Percentiles rank a stretch among this genome's conserved stretches.
These are phyloP conservation scores for Sphaeridia pumilis DNA, from an alignment of 2,888 invertebrate species.

Conservation along the genomic window DNA sequence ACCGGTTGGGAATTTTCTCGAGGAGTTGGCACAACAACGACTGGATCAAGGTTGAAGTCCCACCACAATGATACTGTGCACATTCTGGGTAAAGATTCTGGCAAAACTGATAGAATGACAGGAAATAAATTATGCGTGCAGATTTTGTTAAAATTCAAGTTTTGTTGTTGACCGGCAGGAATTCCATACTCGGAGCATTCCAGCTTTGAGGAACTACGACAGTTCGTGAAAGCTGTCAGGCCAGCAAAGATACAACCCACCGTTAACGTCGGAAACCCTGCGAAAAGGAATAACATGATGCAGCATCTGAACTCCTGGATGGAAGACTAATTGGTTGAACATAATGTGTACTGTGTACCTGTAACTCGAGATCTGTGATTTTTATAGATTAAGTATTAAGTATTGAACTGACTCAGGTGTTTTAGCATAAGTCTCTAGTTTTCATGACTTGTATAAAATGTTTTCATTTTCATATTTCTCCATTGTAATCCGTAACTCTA, in stretches of 20 bases:
- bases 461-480: no score
- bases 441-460: no score
- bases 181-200: constrained; percentile 47
- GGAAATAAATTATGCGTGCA: no score
- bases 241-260: constrained; percentile 54
- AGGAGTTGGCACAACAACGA: constrained; percentile 33
- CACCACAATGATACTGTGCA: constrained; percentile 39
- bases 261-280: constrained; percentile 42
- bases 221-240: constrained; percentile 55
- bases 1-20: constrained; percentile 56
- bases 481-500: no score
- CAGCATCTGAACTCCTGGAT: constrained; percentile 28
- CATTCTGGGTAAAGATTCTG: constrained; percentile 40
- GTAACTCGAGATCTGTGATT: no score
- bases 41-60: constrained; percentile 36
- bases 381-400: no score
- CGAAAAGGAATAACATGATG: constrained; percentile 35
- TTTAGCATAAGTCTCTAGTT: no score
- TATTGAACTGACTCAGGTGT: no score
- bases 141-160: no score
- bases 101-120: no score
- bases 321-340: no score
- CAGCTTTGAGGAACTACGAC: constrained; percentile 57
- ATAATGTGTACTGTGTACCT: no score
- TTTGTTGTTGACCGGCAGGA: constrained; percentile 38